Evolutionary conservation across 2,888 invertebrate genomes (phyloP).

Genomic region (Dinocampus coccinellae): DNA sequence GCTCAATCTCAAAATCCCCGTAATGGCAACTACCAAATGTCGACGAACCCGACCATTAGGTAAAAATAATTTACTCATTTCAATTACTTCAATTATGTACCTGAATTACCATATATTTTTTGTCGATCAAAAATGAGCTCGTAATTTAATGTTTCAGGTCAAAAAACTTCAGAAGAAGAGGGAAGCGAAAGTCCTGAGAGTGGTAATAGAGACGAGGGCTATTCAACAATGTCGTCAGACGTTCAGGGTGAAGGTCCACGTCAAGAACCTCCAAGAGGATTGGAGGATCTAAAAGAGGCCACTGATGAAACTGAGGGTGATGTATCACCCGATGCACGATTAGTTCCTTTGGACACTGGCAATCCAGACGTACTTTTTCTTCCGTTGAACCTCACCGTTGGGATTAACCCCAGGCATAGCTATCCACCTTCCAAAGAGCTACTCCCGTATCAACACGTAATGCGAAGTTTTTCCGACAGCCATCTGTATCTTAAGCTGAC

Average conservation of each 20-base stretch:
- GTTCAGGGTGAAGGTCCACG: constrained; percentile 80
- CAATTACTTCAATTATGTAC: neutral
- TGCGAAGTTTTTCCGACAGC: constrained; percentile 82
- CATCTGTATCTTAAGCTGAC: constrained; percentile 80
- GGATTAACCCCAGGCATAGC: constrained; percentile 77
- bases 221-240: constrained; percentile 87
- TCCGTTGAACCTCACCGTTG: constrained; percentile 76
- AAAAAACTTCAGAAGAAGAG: constrained; percentile 76
- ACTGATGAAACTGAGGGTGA: constrained; percentile 79
- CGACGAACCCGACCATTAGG: constrained; percentile 70
- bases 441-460: constrained; percentile 80
- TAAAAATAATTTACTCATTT: constrained; percentile 46
- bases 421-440: constrained; percentile 80
- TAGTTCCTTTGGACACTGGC: constrained; percentile 73
- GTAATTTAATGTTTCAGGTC: constrained; percentile 60
- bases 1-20: constrained; percentile 78
- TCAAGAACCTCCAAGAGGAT: constrained; percentile 73
- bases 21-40: constrained; percentile 70
- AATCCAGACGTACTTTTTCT: constrained; percentile 79
- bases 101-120: neutral
- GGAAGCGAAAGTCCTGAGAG: constrained; percentile 83
- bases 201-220: constrained; percentile 84
- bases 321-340: constrained; percentile 69
- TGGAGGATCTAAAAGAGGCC: constrained; percentile 82
- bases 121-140: neutral